Evolutionary conservation across 2,888 invertebrate species (phyloP), one percentile per base, ranked within the genome.

Genomic region (Lissonota sp.): DNA sequence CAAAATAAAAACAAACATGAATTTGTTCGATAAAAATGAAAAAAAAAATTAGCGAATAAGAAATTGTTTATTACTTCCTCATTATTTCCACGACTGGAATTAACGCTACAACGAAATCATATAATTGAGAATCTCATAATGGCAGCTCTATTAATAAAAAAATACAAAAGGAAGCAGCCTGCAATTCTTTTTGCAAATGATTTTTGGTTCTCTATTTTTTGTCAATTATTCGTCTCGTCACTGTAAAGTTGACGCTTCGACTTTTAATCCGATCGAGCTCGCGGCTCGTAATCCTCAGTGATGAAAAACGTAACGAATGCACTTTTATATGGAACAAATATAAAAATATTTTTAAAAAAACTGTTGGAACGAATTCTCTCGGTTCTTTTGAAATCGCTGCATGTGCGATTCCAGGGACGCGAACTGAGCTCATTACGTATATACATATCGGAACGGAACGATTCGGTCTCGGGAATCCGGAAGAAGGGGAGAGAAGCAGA

Each of bases 221-320:
- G 16, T 6, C 51, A 12, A 53, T 53, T 53, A 53, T 53, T 53
- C 51, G 51, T 14, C 51, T 53, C 51, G 12, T 53, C 14, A 53
- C 1, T 26, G 26, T 3, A 26, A 26, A 26, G 1, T 26, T 26
- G 26, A 26, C 26, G 26, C 26, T 10, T 14, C 12, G 12, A 53
- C 12, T 53, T 53, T 53, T 53, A 53, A 14, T 53, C 7, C 10
- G 16, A 26, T 26, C 26, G 37, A 60, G 40, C 58, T 60, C 40
- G 6, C 12, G 60, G 40, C 12, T 0, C 60, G 40, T 60, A 12
- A 60, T 60, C 42, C 60, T 42, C 60, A 12, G n/a, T 14, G 60
- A 57, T 37, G 55, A 12, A n/a, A 60, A 60, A 14, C 60, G 40
- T 60, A 60, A 40, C 40, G 60, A 60, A 60, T 60, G 42, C n/a